Conservation (phyloP, 2,797 vertebrate genomes). For the Acridotheres tristis region DNA sequence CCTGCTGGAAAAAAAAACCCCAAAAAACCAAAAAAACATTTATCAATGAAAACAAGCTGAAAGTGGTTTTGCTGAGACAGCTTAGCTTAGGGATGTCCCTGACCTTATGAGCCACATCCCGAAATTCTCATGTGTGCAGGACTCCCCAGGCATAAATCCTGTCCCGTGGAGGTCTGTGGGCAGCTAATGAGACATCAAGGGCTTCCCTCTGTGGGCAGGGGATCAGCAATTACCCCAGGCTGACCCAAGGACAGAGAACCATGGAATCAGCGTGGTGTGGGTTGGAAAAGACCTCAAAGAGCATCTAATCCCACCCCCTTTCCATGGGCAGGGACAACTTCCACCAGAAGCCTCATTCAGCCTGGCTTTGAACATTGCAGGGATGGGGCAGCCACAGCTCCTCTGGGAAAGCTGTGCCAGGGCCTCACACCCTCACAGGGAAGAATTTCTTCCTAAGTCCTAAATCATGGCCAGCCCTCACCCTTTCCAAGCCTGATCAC, state of each 20-base stretch:
- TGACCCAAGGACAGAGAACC: neutral
- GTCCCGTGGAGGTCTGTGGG: neutral
- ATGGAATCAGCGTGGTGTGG: neutral
- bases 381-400: neutral
- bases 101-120: neutral
- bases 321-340: neutral
- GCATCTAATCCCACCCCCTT: neutral
- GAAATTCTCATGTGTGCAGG: neutral
- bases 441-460: neutral
- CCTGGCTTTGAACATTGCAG: neutral
- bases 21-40: neutral
- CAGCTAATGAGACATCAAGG: neutral
- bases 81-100: neutral
- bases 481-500: neutral
- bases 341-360: neutral
- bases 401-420: neutral
- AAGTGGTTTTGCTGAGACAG: neutral
- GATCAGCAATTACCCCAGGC: neutral
- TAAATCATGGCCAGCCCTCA: neutral
- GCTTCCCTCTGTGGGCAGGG: rapidly evolving
- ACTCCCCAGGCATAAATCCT: neutral
- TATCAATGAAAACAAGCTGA: neutral
- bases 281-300: neutral
- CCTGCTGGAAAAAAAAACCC: neutral
- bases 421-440: neutral